Evolutionary conservation across 2,797 vertebrate species (phyloP).

Genomic region (Hapalemur alaotrensis): DNA sequence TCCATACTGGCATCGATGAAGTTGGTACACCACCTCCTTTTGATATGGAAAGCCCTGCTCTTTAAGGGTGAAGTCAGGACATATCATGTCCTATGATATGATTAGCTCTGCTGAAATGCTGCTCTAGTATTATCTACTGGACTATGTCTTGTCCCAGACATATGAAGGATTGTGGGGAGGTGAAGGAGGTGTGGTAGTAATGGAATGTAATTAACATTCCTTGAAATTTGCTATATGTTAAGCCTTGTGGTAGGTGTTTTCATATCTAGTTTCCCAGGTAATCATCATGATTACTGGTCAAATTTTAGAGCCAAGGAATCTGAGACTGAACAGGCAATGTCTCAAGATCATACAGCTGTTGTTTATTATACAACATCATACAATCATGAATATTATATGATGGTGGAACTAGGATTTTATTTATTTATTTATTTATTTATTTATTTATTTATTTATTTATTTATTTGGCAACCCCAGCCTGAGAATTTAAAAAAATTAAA

Average conservation of each 20-base stretch:
- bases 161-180: not conserved
- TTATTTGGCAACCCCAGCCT: not conserved
- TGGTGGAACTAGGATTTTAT: not conserved
- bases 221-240: slow-evolving; percentile 23
- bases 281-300: not conserved
- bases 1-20: not conserved
- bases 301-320: slow-evolving; percentile 7
- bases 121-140: not conserved
- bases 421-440: not conserved
- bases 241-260: not conserved
- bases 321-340: not conserved
- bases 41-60: not conserved
- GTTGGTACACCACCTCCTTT: not conserved
- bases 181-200: not conserved
- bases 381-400: not conserved
- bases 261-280: not conserved
- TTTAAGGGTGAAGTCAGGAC: not conserved
- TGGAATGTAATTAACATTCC: not conserved
- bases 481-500: not conserved
- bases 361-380: not conserved
- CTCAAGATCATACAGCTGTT: not conserved
- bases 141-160: not conserved
- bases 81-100: not conserved
- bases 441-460: too few relatives aligned
- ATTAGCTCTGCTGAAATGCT: not conserved